Conservation (phyloP, 2,888 invertebrate species). For the Platycheirus albimanus region DNA sequence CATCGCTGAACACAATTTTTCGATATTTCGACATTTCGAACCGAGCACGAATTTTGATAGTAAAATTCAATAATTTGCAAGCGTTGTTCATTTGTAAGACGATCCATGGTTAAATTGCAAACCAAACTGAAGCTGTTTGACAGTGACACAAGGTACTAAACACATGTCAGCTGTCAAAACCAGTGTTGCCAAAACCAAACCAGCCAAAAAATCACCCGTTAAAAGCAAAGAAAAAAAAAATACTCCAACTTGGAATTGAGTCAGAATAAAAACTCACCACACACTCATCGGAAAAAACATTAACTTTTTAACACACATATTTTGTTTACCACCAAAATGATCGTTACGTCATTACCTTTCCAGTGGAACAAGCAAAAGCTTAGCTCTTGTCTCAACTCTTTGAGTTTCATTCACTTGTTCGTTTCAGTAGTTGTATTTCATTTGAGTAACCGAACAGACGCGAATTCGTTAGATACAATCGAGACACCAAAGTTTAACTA, state of each 20-base stretch:
- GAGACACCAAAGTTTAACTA: background rate
- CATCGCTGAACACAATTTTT: too few relatives aligned
- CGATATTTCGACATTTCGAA: too few relatives aligned
- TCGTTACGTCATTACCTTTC: conserved; percentile 59
- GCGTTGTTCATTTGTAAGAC: too few relatives aligned
- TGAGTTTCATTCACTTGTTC: conserved; percentile 25
- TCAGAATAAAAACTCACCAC: conserved; percentile 34
- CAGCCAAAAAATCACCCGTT: too few relatives aligned
- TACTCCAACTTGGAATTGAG: conserved; percentile 12
- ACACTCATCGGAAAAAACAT: conserved; percentile 3
- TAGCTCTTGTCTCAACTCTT: background rate
- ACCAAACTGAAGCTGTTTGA: too few relatives aligned
- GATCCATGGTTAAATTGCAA: too few relatives aligned
- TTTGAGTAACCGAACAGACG: conserved; percentile 54
- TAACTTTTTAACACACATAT: conserved; percentile 21
- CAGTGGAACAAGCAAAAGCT: conserved; percentile 59
- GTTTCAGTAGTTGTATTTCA: conserved; percentile 57
- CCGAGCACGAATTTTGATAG: too few relatives aligned
- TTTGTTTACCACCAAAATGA: background rate
- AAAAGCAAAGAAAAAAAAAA: too few relatives aligned
- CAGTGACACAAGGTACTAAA: too few relatives aligned
- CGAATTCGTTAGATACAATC: conserved; percentile 19
- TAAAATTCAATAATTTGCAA: too few relatives aligned
- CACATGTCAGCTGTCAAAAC: too few relatives aligned
- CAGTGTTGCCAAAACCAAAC: too few relatives aligned